These are phyloP conservation scores for Cairina moschata DNA, from an alignment of 2,113 vertebrate species.

Conservation along the genomic window DNA sequence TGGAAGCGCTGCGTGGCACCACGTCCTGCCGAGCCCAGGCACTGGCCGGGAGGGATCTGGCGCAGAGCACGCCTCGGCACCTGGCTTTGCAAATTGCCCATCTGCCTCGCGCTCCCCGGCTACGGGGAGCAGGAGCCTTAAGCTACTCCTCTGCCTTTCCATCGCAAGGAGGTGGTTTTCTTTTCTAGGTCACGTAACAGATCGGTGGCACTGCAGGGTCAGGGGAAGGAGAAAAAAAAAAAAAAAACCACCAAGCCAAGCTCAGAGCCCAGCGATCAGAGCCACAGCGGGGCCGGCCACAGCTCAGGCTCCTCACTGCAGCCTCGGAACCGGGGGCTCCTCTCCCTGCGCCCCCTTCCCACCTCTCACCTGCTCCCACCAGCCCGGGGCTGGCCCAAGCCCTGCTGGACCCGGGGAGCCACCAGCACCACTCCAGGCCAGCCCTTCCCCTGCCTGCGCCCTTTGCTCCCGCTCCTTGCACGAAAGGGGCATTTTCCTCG, in stretches of 20 bases:
- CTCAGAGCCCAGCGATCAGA: neutral
- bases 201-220: neutral
- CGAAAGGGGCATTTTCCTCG: neutral
- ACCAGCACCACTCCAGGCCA: neutral
- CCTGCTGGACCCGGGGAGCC: neutral
- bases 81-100: neutral
- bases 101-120: constrained; percentile 5
- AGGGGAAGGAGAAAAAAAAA: neutral
- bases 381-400: neutral
- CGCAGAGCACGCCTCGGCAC: neutral
- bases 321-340: fast-evolving
- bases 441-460: neutral
- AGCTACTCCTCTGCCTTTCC: constrained; percentile 29
- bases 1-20: neutral
- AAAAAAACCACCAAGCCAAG: too few species aligned
- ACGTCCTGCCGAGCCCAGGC: neutral
- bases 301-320: neutral
- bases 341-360: neutral
- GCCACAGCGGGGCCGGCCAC: neutral
- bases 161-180: neutral
- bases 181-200: constrained; percentile 56
- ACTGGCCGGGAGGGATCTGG: neutral
- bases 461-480: neutral
- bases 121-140: constrained; percentile 4
- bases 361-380: neutral